phyloP scores from a whole-genome alignment of 2,797 vertebrate genomes.

The Smutsia gigantea region DNA sequence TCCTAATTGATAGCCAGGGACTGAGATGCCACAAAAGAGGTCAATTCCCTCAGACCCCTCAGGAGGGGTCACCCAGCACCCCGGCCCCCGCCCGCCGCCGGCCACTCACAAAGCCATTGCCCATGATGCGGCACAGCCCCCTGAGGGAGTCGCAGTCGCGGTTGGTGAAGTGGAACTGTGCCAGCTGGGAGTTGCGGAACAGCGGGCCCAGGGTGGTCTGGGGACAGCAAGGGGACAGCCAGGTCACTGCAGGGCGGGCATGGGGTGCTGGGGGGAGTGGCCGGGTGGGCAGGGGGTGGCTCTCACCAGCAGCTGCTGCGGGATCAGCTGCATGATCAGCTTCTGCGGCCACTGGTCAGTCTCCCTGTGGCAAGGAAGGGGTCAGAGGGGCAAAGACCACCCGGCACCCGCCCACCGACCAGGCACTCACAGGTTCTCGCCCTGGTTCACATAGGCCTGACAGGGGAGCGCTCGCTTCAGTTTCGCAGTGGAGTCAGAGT shows the following conservation, averaged over 20 bases:
- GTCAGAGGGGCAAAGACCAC: background rate
- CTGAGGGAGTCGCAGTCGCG: slow-evolving; percentile 95
- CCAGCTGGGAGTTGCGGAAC: slow-evolving; percentile 96
- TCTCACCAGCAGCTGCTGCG: slow-evolving; percentile 93
- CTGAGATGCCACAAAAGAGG: accelerated
- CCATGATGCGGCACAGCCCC: slow-evolving; percentile 95
- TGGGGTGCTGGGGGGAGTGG: accelerated
- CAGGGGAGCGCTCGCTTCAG: slow-evolving; percentile 94
- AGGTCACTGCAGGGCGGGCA: background rate
- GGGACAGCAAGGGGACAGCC: background rate
- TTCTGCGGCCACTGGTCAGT: slow-evolving; percentile 97
- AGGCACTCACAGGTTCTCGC: slow-evolving; percentile 94
- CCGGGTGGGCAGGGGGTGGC: accelerated
- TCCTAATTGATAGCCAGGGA: background rate
- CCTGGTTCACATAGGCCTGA: slow-evolving; percentile 95
- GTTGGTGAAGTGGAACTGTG: slow-evolving; percentile 94
- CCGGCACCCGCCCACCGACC: accelerated
- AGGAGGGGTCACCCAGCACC: background rate
- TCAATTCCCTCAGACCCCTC: accelerated
- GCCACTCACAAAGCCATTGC: slow-evolving; percentile 93
- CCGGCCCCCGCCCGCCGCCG: accelerated
- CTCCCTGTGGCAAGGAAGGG: slow-evolving; percentile 85
- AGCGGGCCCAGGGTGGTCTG: slow-evolving; percentile 95
- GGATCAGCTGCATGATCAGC: slow-evolving; percentile 97
- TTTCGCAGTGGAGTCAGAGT: slow-evolving; percentile 92